These are phyloP conservation scores for Uropsilus gracilis DNA, from an alignment of 2,113 vertebrate genomes.

Conservation along the genomic window DNA sequence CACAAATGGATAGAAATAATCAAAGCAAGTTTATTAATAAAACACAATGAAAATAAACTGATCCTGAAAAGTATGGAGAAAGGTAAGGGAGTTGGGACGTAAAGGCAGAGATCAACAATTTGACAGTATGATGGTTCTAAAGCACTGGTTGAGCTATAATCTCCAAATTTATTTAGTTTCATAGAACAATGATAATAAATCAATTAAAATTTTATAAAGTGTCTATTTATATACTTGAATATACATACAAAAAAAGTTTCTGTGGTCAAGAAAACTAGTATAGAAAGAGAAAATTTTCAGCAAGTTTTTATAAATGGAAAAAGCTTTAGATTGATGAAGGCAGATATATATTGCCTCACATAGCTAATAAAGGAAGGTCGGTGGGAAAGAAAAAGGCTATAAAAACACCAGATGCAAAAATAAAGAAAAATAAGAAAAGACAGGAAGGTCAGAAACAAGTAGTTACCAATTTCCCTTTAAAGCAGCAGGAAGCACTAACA, in stretches of 20 bases:
- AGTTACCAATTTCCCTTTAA: not conserved
- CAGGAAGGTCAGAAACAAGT: not conserved
- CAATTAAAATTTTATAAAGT: no score
- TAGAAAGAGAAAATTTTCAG: not conserved
- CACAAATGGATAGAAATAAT: no score
- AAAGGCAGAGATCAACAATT: no score
- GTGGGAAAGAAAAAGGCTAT: not conserved
- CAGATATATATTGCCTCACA: not conserved
- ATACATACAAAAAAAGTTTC: not conserved
- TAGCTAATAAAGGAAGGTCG: not conserved
- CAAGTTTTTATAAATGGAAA: not conserved
- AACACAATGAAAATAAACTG: no score
- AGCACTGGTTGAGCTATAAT: no score
- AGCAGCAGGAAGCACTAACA: not conserved
- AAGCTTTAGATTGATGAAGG: not conserved
- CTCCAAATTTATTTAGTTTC: no score
- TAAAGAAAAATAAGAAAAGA: not conserved
- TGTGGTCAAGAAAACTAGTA: not conserved
- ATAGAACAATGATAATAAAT: no score
- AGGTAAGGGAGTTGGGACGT: no score
- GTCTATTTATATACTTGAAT: no score
- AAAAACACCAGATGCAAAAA: not conserved
- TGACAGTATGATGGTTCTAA: no score
- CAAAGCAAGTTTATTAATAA: no score
- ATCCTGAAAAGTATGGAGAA: no score